These are phyloP conservation scores for Graptemys geographica DNA, from an alignment of 2,797 vertebrate species.

Conservation along the genomic window DNA sequence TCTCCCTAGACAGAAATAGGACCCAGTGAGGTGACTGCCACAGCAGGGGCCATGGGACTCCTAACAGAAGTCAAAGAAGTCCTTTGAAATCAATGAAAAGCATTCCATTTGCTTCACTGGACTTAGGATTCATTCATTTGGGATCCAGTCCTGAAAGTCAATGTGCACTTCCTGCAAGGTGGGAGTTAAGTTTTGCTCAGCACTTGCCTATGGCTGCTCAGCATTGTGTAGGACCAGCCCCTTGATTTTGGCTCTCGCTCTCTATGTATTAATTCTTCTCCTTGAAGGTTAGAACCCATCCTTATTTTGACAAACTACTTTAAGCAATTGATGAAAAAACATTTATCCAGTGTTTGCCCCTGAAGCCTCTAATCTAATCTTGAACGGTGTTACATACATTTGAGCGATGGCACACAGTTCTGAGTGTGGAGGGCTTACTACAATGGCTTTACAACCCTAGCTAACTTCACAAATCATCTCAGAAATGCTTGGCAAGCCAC, in stretches of 20 bases:
- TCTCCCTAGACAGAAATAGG: neutral
- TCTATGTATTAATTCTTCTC: neutral
- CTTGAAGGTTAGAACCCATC: neutral
- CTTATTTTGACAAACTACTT: neutral
- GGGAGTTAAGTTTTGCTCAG: neutral
- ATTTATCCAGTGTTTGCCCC: neutral
- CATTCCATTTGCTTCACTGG: too few relatives aligned
- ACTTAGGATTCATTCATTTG: neutral
- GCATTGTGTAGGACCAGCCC: neutral
- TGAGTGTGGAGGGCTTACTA: neutral
- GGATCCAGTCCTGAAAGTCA: neutral
- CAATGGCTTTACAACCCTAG: neutral
- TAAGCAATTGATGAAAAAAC: neutral
- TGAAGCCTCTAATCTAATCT: conserved; percentile 6
- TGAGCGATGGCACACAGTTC: neutral
- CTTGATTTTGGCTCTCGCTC: neutral
- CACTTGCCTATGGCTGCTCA: neutral
- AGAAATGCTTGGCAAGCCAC: conserved; percentile 9
- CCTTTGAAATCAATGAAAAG: too few relatives aligned
- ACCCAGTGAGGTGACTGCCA: neutral
- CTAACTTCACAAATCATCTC: neutral
- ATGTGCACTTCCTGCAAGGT: neutral
- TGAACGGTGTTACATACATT: neutral
- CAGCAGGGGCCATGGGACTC: neutral
- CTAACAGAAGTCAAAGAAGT: neutral